Conservation (phyloP, 1,140 invertebrate genomes). For the Drosophila prosaltans region DNA sequence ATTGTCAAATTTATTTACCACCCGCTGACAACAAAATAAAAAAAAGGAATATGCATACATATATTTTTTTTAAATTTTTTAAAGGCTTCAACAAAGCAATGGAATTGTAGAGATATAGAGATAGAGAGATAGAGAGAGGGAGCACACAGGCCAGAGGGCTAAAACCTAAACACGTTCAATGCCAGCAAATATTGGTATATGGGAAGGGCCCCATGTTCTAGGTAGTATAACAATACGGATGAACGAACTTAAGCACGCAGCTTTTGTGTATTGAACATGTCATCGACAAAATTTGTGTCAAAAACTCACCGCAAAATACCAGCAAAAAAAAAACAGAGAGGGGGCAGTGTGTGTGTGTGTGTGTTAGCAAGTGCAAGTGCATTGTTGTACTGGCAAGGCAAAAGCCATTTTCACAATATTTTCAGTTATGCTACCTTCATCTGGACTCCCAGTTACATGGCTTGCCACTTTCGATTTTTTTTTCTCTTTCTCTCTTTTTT, state of each 20-base stretch:
- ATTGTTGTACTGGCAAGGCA: slow-evolving; percentile 58
- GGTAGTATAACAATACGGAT: slow-evolving; percentile 59
- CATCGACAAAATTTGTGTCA: slow-evolving; percentile 77
- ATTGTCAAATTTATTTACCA: slow-evolving; percentile 60
- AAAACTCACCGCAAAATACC: slow-evolving; percentile 66
- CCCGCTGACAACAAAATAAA: slow-evolving; percentile 52
- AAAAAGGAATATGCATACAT: neutral
- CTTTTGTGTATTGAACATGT: slow-evolving; percentile 79
- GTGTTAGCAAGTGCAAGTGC: slow-evolving; percentile 21
- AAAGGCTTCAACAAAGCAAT: slow-evolving; percentile 27
- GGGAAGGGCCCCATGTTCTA: slow-evolving; percentile 35
- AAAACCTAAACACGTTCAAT: slow-evolving; percentile 60
- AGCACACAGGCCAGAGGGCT: slow-evolving; percentile 18
- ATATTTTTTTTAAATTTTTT: slow-evolving; percentile 42
- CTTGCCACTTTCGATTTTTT: slow-evolving; percentile 43
- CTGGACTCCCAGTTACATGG: slow-evolving; percentile 38
- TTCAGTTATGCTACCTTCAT: slow-evolving; percentile 54
- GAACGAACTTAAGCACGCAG: slow-evolving; percentile 72
- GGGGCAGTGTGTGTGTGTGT: neutral
- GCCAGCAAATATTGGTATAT: slow-evolving; percentile 54
- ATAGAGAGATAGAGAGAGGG: too few relatives aligned
- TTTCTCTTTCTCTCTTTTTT: neutral
- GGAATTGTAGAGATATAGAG: slow-evolving; percentile 27
- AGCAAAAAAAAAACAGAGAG: neutral
- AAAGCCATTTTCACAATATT: slow-evolving; percentile 70